Conservation (phyloP, 2,797 vertebrate species). For the Peromyscus melanophrys region DNA sequence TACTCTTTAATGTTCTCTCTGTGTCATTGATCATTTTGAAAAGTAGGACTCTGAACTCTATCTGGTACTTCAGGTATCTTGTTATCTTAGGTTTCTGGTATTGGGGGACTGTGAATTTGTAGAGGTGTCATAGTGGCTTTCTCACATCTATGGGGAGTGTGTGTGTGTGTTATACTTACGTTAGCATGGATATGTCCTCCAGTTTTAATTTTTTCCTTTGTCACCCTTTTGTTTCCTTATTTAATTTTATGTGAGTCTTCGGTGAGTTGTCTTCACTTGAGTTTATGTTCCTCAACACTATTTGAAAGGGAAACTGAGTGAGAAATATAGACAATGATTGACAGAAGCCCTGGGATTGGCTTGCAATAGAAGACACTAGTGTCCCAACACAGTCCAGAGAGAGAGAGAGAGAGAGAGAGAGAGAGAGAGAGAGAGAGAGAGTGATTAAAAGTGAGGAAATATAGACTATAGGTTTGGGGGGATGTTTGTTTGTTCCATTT, state of each 20-base stretch:
- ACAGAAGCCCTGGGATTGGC: not conserved
- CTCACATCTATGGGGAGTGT: not conserved
- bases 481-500: not conserved
- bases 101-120: not conserved
- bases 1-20: not conserved
- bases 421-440: too few species aligned
- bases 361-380: not conserved
- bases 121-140: not conserved
- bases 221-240: not conserved
- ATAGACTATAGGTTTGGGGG: not conserved
- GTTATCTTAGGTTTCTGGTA: not conserved
- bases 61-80: not conserved
- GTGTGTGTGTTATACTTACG: not conserved
- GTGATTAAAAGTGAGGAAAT: not conserved
- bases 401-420: too few species aligned
- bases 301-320: not conserved
- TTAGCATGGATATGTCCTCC: not conserved
- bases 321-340: not conserved
- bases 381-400: too few species aligned
- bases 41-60: not conserved
- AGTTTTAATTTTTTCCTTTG: not conserved
- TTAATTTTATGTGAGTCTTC: not conserved
- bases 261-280: not conserved
- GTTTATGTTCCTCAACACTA: not conserved
- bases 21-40: not conserved